Conservation (phyloP, 2,113 vertebrate genomes). For the Thinocorus orbignyianus region DNA sequence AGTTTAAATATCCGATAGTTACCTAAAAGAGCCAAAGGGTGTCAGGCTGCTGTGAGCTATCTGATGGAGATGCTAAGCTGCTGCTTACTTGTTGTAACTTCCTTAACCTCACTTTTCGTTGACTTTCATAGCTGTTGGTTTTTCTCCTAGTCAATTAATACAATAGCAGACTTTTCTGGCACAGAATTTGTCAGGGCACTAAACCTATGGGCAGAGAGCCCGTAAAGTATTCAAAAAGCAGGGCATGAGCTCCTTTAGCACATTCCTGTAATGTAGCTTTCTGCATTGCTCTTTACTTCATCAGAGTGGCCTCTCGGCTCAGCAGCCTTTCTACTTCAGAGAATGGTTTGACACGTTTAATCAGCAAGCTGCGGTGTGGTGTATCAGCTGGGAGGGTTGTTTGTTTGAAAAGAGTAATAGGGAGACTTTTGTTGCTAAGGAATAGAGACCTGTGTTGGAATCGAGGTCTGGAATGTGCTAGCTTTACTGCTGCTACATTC, state of each 20-base stretch:
- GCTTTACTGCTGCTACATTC: not conserved
- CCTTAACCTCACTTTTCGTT: not conserved
- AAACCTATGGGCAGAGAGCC: not conserved
- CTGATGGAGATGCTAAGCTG: not conserved
- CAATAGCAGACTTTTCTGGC: not conserved
- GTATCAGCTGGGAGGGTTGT: not conserved
- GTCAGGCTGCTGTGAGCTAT: not conserved
- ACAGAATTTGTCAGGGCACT: not conserved
- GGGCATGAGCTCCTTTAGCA: not conserved
- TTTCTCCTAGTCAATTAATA: not conserved
- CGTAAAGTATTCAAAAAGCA: not conserved
- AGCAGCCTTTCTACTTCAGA: not conserved
- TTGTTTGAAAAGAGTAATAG: not conserved
- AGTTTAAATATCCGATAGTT: not conserved
- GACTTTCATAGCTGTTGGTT: not conserved
- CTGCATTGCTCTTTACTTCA: not conserved
- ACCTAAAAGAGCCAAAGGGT: not conserved
- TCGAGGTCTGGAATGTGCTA: not conserved
- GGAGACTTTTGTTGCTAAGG: not conserved
- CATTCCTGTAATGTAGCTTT: not conserved
- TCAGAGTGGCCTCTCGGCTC: not conserved
- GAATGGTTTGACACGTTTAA: not conserved
- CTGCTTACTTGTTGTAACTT: too few relatives aligned
- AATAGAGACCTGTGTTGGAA: not conserved
- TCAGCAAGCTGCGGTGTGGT: fast-evolving